phyloP scores from a whole-genome alignment of 2,888 invertebrate species.

The Protodeltote pygarga region DNA sequence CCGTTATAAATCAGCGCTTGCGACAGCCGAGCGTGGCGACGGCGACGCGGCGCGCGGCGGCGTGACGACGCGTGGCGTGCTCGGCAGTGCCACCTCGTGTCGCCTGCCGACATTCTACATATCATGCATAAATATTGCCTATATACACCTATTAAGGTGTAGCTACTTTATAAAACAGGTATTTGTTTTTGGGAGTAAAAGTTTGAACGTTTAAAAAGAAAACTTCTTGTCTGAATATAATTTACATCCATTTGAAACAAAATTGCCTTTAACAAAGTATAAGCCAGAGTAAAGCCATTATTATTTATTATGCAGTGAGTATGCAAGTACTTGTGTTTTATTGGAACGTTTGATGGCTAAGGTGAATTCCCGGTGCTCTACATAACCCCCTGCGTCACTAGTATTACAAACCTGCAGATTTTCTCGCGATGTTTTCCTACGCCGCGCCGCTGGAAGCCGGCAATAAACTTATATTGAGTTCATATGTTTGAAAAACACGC shows the following conservation, averaged over 20 bases:
- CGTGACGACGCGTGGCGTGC: constrained; percentile 59
- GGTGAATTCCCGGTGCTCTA: not conserved
- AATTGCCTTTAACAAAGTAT: no score
- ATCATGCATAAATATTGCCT: constrained; percentile 70
- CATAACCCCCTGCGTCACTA: not conserved
- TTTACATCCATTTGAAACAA: no score
- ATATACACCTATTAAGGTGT: not conserved
- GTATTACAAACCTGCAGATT: constrained; percentile 31
- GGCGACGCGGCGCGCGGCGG: constrained; percentile 55
- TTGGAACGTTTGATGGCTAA: not conserved
- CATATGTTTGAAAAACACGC: constrained; percentile 35
- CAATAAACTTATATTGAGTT: constrained; percentile 41
- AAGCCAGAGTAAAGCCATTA: no score
- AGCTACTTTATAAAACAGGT: not conserved
- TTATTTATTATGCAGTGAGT: not conserved
- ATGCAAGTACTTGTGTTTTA: not conserved
- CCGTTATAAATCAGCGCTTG: constrained; percentile 81
- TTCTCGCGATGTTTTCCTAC: constrained; percentile 29
- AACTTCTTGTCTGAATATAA: no score
- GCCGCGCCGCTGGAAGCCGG: constrained; percentile 11
- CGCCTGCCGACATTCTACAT: constrained; percentile 62
- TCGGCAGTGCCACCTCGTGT: constrained; percentile 61
- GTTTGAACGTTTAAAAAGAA: not conserved
- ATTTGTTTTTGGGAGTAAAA: not conserved
- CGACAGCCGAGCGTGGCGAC: constrained; percentile 66